Conservation (phyloP, 1,140 invertebrate genomes). For the Tribolium madens region DNA sequence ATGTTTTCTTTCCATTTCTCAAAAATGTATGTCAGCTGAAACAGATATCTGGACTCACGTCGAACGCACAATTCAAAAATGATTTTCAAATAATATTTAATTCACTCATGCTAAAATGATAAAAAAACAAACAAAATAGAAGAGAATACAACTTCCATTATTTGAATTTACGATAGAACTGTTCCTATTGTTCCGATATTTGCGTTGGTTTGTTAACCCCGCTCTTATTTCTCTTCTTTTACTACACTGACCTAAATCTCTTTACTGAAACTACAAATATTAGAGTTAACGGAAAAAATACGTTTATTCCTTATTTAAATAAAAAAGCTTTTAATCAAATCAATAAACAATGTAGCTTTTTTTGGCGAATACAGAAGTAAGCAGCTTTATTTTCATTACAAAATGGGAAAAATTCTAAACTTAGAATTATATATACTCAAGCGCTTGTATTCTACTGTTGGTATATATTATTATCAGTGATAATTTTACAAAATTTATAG, state of each 20-base stretch:
- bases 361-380: not conserved
- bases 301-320: too few relatives aligned
- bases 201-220: conserved; percentile 26
- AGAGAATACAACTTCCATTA: conserved; percentile 13
- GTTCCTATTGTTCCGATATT: conserved; percentile 5
- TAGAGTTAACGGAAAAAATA: not conserved
- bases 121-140: not conserved
- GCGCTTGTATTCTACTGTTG: not conserved
- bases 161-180: conserved; percentile 26
- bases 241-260: conserved; percentile 12
- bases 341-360: not conserved
- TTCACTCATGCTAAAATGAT: not conserved
- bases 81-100: not conserved
- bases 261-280: conserved; percentile 6
- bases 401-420: not conserved
- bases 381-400: not conserved
- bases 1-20: conserved; percentile 29
- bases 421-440: not conserved
- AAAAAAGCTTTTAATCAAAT: not conserved
- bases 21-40: conserved; percentile 35
- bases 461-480: not conserved
- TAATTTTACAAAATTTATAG: not conserved
- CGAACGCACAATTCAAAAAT: conserved; percentile 1
- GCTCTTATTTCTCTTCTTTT: conserved; percentile 15
- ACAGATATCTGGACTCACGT: conserved; percentile 6